These are phyloP conservation scores for Coremacera marginata DNA, from an alignment of 2,888 invertebrate species.

Conservation along the genomic window DNA sequence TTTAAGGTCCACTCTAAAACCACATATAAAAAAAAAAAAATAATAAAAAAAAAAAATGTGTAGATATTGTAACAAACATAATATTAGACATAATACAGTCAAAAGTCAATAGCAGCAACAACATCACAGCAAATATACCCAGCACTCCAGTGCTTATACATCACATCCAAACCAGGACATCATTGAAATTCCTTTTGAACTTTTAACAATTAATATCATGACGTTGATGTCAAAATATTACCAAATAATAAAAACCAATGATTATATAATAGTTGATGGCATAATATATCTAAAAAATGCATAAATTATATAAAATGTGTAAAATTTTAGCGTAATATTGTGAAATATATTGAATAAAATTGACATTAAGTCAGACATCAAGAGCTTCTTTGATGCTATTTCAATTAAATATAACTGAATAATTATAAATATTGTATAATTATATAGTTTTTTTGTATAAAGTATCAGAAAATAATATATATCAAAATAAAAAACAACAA, in stretches of 20 bases:
- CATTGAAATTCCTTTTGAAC: conserved; percentile 25
- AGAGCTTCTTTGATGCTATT: conserved; percentile 18
- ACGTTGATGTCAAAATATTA: background rate
- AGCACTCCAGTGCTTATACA: background rate
- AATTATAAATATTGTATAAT: conserved; percentile 35
- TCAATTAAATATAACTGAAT: conserved; percentile 28
- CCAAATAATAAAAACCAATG: background rate
- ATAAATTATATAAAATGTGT: background rate
- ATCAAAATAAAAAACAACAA: conserved; percentile 27
- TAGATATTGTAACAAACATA: conserved; percentile 34
- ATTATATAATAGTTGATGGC: background rate
- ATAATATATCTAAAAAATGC: background rate
- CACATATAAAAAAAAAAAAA: background rate
- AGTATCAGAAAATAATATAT: conserved; percentile 35
- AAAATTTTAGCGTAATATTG: conserved; percentile 23
- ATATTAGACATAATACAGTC: conserved; percentile 1
- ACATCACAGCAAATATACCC: background rate
- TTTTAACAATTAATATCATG: conserved; percentile 23
- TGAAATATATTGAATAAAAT: conserved; percentile 6
- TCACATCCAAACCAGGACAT: background rate
- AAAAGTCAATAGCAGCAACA: conserved; percentile 1
- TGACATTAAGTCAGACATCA: background rate
- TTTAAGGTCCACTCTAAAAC: too few relatives aligned
- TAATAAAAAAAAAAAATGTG: conserved; percentile 19
- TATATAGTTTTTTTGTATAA: conserved; percentile 37